Evolutionary conservation across 2,888 invertebrate genomes (phyloP), one percentile per base, ranked within the genome.

Genomic region (Chalcis sispes): DNA sequence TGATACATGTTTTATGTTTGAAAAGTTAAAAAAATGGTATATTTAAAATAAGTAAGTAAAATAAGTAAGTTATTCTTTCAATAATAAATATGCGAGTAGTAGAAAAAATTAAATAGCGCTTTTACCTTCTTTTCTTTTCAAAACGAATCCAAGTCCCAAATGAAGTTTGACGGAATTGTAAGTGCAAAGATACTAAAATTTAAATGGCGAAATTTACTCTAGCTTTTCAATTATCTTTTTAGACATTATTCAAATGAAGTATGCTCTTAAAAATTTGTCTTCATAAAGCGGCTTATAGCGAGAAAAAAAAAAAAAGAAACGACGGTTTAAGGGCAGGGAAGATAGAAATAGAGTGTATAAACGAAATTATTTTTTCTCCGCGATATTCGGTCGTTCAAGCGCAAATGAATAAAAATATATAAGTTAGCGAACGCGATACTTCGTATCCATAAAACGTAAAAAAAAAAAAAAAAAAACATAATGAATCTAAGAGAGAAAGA

Each of bases 191-290:
- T 7, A 8, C 50, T 46, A 48, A 50, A 50, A 65, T 23, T 32
- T 48, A 32, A 50, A 48, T 20, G 32, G 20, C 27, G n/a, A 50
- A 64, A 50, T 64, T 64, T 48, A 20, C 64, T 32, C 50, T 10
- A 65, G 50, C 64, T 20, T n/a, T 32, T 65, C 48, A 65, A 65
- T 65, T 50, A 65, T 36, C 64, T 36, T 50, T 65, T 65, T 32
- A 48, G 50, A 50, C 32, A 65, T 23, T 48, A 65, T 65, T 65
- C 50, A 65, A 65, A 48, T 32, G 64, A 65, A 65, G 50, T 29
- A 23, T 50, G 50, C 50, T 50, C 32, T 65, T 42, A 65, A 65
- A 50, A 64, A 64, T 64, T 32, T 32, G 20, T n/a, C 64, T 23
- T 25, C 46, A 46, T 46, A 62, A 46, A 62, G 27, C 46, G 27